Percentiles rank a stretch among this genome's conserved stretches.
Conservation (phyloP, 2,113 vertebrate genomes). For the Nettapus auritus region DNA sequence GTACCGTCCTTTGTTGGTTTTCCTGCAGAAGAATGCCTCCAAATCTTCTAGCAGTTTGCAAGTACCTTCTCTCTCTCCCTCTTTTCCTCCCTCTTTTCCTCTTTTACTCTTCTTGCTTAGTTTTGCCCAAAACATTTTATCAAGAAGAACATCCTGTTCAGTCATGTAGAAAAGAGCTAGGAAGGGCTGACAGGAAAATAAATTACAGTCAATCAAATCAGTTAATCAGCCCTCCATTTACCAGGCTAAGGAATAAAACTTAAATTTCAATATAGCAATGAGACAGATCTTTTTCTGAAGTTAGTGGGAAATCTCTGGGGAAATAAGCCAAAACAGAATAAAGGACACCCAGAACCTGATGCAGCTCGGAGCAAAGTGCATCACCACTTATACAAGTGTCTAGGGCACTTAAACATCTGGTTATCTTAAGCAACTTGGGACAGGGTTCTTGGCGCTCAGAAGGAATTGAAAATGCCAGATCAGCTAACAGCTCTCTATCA, state of each 20-base stretch:
- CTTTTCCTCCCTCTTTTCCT: background rate
- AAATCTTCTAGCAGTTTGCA: constrained; percentile 64
- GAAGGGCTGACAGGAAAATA: constrained; percentile 17
- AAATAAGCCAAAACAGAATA: constrained; percentile 35
- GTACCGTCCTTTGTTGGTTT: constrained; percentile 81
- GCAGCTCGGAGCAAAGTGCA: constrained; percentile 10
- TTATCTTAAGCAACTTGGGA: constrained; percentile 50
- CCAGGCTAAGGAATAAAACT: constrained; percentile 11
- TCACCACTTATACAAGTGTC: constrained; percentile 47
- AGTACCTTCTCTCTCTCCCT: constrained; percentile 6
- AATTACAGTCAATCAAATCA: background rate
- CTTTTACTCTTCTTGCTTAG: constrained; percentile 8
- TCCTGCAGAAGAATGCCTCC: constrained; percentile 75
- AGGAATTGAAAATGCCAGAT: constrained; percentile 38
- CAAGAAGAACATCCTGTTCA: background rate
- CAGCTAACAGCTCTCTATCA: constrained; percentile 31
- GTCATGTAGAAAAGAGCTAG: background rate
- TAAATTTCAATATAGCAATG: constrained; percentile 14
- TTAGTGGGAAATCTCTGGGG: background rate
- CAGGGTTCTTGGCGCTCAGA: background rate
- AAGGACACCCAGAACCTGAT: background rate
- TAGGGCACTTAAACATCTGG: constrained; percentile 60
- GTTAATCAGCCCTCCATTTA: background rate
- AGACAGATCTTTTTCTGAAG: constrained; percentile 5
- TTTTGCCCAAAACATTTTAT: constrained; percentile 60